Conservation (phyloP, 2,113 vertebrate genomes). For the Fukomys damarensis region DNA sequence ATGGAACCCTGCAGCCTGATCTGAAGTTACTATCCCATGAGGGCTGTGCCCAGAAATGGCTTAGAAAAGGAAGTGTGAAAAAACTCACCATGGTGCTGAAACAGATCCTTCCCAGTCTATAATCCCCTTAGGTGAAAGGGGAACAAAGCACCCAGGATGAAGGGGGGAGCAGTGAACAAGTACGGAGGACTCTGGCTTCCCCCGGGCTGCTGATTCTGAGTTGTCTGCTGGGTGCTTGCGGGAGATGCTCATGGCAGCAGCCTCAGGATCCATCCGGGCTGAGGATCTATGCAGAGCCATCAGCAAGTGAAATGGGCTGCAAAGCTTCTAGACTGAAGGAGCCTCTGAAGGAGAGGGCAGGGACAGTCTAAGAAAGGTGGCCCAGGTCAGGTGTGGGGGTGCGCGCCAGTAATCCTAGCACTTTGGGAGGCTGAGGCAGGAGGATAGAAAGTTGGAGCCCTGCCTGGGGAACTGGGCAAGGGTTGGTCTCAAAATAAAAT, state of each 20-base stretch:
- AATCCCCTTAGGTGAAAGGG: constrained; percentile 73
- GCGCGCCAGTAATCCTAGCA: neutral
- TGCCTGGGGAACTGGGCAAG: neutral
- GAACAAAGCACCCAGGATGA: neutral
- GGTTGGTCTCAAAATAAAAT: neutral
- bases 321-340: neutral
- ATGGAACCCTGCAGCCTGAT: no score
- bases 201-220: neutral
- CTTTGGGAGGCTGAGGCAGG: neutral
- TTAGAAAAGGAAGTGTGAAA: constrained; percentile 48
- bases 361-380: neutral
- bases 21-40: neutral
- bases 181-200: neutral
- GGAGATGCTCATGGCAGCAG: neutral
- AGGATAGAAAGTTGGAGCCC: neutral
- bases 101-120: constrained; percentile 75
- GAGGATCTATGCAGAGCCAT: neutral
- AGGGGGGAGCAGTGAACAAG: neutral
- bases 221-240: rapidly evolving
- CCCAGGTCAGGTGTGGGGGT: neutral
- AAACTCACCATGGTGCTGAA: constrained; percentile 53
- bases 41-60: constrained; percentile 53
- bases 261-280: neutral
- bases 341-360: neutral
- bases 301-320: neutral